Conservation (phyloP, 2,113 vertebrate genomes). For the Ptyas mucosa region DNA sequence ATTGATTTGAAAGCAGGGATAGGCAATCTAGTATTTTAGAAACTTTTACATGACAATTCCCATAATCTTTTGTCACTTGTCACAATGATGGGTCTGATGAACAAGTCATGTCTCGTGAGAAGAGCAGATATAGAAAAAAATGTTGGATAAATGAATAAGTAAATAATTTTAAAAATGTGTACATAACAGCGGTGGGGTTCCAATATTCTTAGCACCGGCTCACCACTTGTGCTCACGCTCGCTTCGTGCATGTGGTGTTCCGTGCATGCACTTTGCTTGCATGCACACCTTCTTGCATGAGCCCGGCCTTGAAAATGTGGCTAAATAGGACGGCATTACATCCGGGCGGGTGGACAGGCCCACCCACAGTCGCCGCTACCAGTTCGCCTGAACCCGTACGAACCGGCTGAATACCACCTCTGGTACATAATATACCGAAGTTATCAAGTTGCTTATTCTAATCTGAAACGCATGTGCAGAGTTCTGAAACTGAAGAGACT, state of each 20-base stretch:
- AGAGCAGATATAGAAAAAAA: neutral
- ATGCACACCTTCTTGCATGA: no score
- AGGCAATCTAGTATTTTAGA: neutral
- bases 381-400: accelerated
- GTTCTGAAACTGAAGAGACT: neutral
- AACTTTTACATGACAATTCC: neutral
- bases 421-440: neutral
- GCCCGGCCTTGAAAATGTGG: no score
- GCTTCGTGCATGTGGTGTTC: no score
- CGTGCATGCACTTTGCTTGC: no score
- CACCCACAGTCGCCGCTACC: no score
- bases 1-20: neutral
- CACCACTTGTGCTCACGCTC: no score
- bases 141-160: neutral
- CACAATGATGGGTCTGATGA: neutral
- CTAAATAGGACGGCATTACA: no score
- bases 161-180: neutral
- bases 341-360: no score
- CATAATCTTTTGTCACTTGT: neutral
- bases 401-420: no score
- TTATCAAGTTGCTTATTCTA: neutral
- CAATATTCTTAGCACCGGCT: no score
- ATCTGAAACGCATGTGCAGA: neutral
- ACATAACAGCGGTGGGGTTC: neutral
- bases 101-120: neutral